Evolutionary conservation across 1,140 invertebrate species (phyloP), one percentile per base, ranked within the genome.

Genomic region (Meloidogyne chitwoodi): DNA sequence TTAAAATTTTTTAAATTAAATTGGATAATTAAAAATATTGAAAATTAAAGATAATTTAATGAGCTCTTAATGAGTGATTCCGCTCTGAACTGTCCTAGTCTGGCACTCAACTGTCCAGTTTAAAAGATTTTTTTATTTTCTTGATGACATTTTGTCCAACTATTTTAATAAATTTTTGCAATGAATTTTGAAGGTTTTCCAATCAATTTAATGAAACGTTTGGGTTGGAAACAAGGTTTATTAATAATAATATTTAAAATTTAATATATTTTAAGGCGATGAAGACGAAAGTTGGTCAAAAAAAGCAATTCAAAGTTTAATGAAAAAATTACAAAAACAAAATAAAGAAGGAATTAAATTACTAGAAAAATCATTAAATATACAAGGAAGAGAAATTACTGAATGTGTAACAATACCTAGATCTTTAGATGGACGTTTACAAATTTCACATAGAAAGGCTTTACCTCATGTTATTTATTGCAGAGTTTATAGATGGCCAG

Each of bases 351-450:
- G 94, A 14, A 92, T 98, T n/a, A 94, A 97, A 87, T 94, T 97
- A 87, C 88, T 99, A 75, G 95, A 98, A 88, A 91, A 93, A 74
- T 95, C 95, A 1, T 88, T 99, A 2, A 94, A 74, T 16, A 73
- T 56, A 11, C 66, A 86, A 76, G 84, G 84, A 16, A 73, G 77
- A 62, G 68, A 93, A 66, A 92, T 93, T 0, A 95, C 93, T 77
- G 96, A 96, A 88, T 99, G 96, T 90, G 96, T 99, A 6, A 98
- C 96, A 2, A 98, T 99, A 86, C 95, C 95, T 2, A 90, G 96
- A 78, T 97, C 94, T 82, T 90, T 98, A 16, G 96, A 98, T 89
- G 96, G 96, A 0, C 89, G 95, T 78, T 89, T 98, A 68, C 89
- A 90, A 76, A 86, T 86, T 66, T 84, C 81, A 2, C 81, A 82